Evolutionary conservation across 2,113 vertebrate genomes (phyloP).

Genomic region (Paracanthobrama guichenoti): DNA sequence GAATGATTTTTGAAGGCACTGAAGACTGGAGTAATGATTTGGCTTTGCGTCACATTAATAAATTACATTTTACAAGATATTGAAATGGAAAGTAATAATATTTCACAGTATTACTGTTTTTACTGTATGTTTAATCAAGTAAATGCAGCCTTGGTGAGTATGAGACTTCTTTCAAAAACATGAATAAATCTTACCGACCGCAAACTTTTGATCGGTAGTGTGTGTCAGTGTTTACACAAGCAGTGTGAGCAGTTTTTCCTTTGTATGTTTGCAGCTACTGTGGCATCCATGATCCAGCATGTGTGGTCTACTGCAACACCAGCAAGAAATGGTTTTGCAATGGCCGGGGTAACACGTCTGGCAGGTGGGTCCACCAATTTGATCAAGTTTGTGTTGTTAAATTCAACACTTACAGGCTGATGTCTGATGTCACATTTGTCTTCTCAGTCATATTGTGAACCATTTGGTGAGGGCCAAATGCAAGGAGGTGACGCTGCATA

Average conservation of each 20-base stretch:
- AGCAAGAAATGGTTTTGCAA: conserved; percentile 99
- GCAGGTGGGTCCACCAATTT: conserved; percentile 79
- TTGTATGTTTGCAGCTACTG: conserved; percentile 80
- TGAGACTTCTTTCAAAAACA: neutral
- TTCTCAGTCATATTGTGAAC: conserved; percentile 93
- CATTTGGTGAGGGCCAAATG: conserved; percentile 97
- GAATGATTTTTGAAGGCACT: neutral
- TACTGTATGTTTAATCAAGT: neutral
- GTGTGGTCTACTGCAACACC: conserved; percentile 98
- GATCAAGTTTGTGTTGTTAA: neutral
- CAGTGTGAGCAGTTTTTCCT: neutral
- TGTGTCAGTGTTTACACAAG: neutral
- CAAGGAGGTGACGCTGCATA: conserved; percentile 98
- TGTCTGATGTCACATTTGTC: conserved; percentile 2
- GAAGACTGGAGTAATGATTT: neutral
- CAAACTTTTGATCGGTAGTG: neutral
- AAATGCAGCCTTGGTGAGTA: neutral
- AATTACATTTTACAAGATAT: neutral
- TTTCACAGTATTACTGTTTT: neutral
- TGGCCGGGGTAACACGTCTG: conserved; percentile 96
- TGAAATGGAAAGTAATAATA: neutral
- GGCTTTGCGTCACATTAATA: neutral
- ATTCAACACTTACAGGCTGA: neutral
- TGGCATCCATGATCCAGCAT: conserved; percentile 96
- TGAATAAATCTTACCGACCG: neutral